These are phyloP conservation scores for Orthosia cruda DNA, from an alignment of 2,888 invertebrate species.

Conservation along the genomic window DNA sequence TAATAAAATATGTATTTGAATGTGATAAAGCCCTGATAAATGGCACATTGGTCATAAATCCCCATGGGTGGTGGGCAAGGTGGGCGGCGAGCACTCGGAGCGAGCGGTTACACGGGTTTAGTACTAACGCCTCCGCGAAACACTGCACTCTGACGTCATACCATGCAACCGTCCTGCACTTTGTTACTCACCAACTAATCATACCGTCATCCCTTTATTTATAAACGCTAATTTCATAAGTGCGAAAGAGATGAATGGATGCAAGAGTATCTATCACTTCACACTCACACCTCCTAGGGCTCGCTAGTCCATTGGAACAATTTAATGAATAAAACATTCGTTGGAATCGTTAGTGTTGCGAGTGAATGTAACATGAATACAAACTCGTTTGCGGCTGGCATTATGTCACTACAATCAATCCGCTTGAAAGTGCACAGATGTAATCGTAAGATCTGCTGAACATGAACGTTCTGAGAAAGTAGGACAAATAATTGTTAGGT, in stretches of 20 bases:
- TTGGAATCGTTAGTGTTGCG: slow-evolving; percentile 61
- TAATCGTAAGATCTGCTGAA: slow-evolving; percentile 76
- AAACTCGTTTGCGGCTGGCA: slow-evolving; percentile 63
- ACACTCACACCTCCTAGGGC: slow-evolving; percentile 49
- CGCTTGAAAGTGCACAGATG: slow-evolving; percentile 79
- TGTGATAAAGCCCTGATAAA: slow-evolving; percentile 48
- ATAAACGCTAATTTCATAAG: slow-evolving; percentile 60
- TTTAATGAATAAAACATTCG: slow-evolving; percentile 66
- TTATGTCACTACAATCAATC: slow-evolving; percentile 81
- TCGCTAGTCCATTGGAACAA: slow-evolving; percentile 46
- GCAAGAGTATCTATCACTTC: slow-evolving; percentile 39
- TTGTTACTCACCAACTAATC: slow-evolving; percentile 60
- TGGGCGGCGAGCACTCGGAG: slow-evolving; percentile 69
- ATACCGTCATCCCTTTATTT: slow-evolving; percentile 68
- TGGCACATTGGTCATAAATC: slow-evolving; percentile 61
- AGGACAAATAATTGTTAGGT: slow-evolving; percentile 86
- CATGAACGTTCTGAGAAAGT: slow-evolving; percentile 80
- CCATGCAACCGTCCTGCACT: slow-evolving; percentile 77
- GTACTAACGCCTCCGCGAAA: slow-evolving; percentile 71
- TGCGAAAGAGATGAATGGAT: slow-evolving; percentile 67
- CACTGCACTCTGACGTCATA: slow-evolving; percentile 79
- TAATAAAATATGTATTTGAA: slow-evolving; percentile 51
- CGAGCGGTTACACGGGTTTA: slow-evolving; percentile 51
- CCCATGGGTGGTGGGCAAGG: slow-evolving; percentile 66
- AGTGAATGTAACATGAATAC: slow-evolving; percentile 74